These are phyloP conservation scores for Chanos chanos DNA, from an alignment of 2,797 vertebrate genomes.

Conservation along the genomic window DNA sequence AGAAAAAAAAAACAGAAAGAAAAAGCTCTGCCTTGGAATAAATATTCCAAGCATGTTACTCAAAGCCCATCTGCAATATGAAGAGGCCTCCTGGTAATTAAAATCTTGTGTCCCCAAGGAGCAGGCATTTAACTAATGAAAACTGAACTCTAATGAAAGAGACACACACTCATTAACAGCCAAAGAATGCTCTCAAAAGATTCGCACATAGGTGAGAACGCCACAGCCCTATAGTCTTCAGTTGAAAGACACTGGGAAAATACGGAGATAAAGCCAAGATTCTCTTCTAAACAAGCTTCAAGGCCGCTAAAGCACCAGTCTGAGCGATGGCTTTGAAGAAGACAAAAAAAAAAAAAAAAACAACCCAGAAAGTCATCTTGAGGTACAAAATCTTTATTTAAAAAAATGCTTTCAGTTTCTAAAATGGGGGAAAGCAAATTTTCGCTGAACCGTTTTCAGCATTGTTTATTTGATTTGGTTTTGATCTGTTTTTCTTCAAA, in stretches of 20 bases:
- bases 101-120: conserved; percentile 56
- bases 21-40: conserved; percentile 15
- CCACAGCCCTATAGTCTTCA: conserved; percentile 45
- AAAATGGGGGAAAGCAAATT: too few species aligned
- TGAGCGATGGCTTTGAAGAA: conserved; percentile 33
- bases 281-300: conserved; percentile 51
- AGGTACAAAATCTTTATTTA: conserved; percentile 42
- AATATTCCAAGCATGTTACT: conserved; percentile 40
- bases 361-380: conserved; percentile 18
- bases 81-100: conserved; percentile 60
- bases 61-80: conserved; percentile 45
- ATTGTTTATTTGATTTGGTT: conserved; percentile 4
- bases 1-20: conserved; percentile 19
- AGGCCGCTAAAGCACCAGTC: conserved; percentile 49
- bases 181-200: conserved; percentile 52
- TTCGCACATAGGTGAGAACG: conserved; percentile 44
- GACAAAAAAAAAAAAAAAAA: conserved; percentile 5
- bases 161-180: conserved; percentile 49
- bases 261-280: conserved; percentile 52
- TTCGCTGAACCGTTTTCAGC: conserved; percentile 3
- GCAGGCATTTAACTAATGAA: conserved; percentile 58
- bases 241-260: conserved; percentile 37
- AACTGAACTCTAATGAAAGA: conserved; percentile 50
- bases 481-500: too few species aligned
- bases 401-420: conserved; percentile 24